A percentile compares a stretch with the other conserved stretches of the same genome.
phyloP scores from a whole-genome alignment of 2,113 vertebrate genomes.

The Arizona elegans region DNA sequence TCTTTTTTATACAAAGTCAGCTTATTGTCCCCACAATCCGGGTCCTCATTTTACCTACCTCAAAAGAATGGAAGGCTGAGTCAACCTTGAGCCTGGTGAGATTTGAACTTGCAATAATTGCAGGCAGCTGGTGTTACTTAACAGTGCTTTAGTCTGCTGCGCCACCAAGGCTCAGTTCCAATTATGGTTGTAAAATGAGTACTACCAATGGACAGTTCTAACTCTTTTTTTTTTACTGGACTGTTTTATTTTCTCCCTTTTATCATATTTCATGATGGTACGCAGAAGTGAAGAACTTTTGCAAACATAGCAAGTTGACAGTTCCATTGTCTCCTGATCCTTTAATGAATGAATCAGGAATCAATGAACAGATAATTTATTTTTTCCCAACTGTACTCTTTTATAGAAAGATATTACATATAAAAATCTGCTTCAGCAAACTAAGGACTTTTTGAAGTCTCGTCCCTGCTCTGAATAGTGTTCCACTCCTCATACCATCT shows the following conservation, averaged over 20 bases:
- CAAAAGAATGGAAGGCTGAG: too few species aligned
- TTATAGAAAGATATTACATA: not conserved
- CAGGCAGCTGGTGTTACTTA: too few species aligned
- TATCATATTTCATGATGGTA: not conserved
- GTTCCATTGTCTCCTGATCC: not conserved
- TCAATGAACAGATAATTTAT: not conserved
- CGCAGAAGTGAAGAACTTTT: slow-evolving; percentile 4
- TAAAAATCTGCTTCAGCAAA: not conserved
- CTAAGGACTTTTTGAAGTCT: not conserved
- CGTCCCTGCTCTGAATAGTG: not conserved
- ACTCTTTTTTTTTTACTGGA: not conserved
- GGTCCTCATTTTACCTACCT: too few species aligned
- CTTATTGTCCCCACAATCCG: too few species aligned
- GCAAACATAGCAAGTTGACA: not conserved
- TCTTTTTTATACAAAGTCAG: too few species aligned
- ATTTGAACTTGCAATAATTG: too few species aligned
- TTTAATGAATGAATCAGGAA: not conserved
- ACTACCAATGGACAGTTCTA: not conserved
- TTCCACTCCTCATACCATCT: not conserved
- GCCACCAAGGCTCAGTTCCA: not conserved
- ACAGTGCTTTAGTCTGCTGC: too few species aligned
- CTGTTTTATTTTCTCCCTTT: not conserved
- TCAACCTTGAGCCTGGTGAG: too few species aligned
- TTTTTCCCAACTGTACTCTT: not conserved
- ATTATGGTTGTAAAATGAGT: not conserved